Base-by-base conservation (phyloP, 2,797 vertebrate species). In the Sebastes ruberrimus region DNA sequence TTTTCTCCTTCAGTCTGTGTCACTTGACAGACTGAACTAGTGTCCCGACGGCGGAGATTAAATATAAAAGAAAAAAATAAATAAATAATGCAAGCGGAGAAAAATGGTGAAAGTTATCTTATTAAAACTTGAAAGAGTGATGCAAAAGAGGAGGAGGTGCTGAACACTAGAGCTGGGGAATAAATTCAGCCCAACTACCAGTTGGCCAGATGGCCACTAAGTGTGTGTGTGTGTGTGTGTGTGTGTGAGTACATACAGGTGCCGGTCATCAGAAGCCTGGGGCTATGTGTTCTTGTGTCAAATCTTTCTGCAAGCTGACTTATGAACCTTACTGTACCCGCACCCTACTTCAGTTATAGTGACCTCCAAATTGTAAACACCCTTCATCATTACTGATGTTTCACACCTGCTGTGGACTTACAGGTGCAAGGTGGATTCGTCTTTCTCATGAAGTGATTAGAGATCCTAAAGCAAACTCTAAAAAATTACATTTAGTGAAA, bases 111-210 rank as follows among this genome's bases (percentile, higher is more conserved):
- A 92, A 92, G 89, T 95, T 90, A 92, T 93, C 91, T 93, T 91
- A 91, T 94, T 94, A 93, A 94, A 95, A 94, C 92, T 93, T 94
- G 89, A 95, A 94, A 95, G 92, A 80, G 82, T 71, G 84, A 87
- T 79, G 88, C 81, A 78, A 77, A 88, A 78, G 75, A 91, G 76
- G 62, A 86, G 86, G 89, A 83, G 83, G 82, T 42, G 65, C 78
- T 65, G 57, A 76, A 79, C 71, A 71, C 52, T 69, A 16, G 62
- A 83, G 65, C 84, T 77, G 72, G 74, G 71, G 73, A 82, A 69
- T 77, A 83, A 69, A 73, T 78, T 55, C 75, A 71, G 38, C 53
- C 1, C 9, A 88, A 80, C 64, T 38, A 80, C 76, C 77, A 81
- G 69, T 75, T 60, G 63, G 73, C 83, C 84, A 88, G 79, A 86